phyloP scores from a whole-genome alignment of 1,140 invertebrate species.

The fruit fly (Drosophila melanogaster) region DNA sequence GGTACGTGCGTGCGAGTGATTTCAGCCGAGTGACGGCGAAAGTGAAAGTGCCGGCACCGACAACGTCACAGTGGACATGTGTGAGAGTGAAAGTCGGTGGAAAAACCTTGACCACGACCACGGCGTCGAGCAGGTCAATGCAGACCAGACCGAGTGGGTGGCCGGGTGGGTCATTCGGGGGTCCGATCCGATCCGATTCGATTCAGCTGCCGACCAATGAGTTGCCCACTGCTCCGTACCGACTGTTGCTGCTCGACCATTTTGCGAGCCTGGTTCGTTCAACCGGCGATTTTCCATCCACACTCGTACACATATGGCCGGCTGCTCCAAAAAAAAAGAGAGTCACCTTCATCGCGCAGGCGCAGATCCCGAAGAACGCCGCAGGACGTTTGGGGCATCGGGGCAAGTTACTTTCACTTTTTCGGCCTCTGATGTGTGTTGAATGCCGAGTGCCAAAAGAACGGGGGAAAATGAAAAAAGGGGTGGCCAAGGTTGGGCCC shows the following conservation, averaged over 20 bases:
- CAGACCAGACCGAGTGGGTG: conserved; percentile 15
- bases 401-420: conserved; percentile 63
- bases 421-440: conserved; percentile 39
- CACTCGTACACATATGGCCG: conserved; percentile 39
- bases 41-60: conserved; percentile 76
- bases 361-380: conserved; percentile 28
- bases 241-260: conserved; percentile 48
- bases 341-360: conserved; percentile 38
- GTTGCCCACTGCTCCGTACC: conserved; percentile 52
- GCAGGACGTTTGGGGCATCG: conserved; percentile 26
- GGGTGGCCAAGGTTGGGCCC: conserved; percentile 51
- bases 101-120: conserved; percentile 81
- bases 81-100: conserved; percentile 83
- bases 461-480: conserved; percentile 22
- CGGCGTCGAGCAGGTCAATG: conserved; percentile 39
- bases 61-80: conserved; percentile 64
- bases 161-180: background rate
- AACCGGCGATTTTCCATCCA: conserved; percentile 64
- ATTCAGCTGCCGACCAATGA: conserved; percentile 33
- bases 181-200: conserved; percentile 32
- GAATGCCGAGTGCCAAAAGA: conserved; percentile 21
- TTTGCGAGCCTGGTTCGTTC: conserved; percentile 72
- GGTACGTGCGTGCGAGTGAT: conserved; percentile 52
- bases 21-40: conserved; percentile 45
- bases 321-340: conserved; percentile 17